Evolutionary conservation across 2,888 invertebrate species (phyloP).

Genomic region (Mythimna ferrago): DNA sequence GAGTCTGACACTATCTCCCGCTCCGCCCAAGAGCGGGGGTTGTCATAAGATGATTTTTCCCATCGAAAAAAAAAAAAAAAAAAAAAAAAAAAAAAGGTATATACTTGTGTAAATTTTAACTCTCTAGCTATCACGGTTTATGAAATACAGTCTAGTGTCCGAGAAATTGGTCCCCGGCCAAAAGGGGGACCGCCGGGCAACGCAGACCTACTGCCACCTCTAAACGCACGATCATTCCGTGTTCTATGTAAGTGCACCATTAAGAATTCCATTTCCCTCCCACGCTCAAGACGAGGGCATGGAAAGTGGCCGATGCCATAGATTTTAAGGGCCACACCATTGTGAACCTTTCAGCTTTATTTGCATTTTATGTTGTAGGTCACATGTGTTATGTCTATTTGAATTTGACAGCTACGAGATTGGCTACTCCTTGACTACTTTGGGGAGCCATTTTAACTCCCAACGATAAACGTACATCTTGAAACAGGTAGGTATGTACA

Average conservation of each 20-base stretch:
- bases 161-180: too few species aligned
- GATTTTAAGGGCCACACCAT: conserved; percentile 21
- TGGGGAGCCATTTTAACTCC: too few species aligned
- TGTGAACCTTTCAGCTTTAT: conserved; percentile 36
- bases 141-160: too few species aligned
- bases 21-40: too few species aligned
- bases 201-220: neutral
- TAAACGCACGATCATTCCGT: neutral
- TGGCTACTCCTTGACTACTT: neutral
- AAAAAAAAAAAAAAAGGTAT: too few species aligned
- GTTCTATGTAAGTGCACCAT: conserved; percentile 10
- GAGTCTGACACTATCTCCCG: too few species aligned
- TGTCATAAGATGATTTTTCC: too few species aligned
- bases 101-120: too few species aligned
- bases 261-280: conserved; percentile 40
- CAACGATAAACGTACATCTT: too few species aligned
- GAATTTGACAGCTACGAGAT: neutral
- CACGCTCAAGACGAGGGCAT: conserved; percentile 5
- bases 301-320: conserved; percentile 42
- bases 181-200: neutral
- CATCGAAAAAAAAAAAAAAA: too few species aligned
- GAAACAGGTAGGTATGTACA: too few species aligned
- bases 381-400: neutral
- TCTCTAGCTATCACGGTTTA: too few species aligned
- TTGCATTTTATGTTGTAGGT: conserved; percentile 9